Evolutionary conservation across 1,140 invertebrate species (phyloP), one percentile per base, ranked within the genome.

Genomic region (Drosophila seguyi): DNA sequence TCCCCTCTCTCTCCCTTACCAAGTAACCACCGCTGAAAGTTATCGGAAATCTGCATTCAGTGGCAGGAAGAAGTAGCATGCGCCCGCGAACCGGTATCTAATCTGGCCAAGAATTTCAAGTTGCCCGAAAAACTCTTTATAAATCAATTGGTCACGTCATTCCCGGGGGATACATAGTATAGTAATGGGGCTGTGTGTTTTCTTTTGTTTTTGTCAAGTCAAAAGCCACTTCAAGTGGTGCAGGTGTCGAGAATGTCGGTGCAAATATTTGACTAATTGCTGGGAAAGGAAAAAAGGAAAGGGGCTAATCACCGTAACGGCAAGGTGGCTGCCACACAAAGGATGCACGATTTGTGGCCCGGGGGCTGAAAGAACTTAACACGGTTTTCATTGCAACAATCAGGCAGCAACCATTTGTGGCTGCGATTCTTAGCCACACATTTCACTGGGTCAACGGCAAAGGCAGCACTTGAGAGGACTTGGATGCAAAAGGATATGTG

Each of bases 371-470:
- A 85, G 62, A 90, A 85, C 85, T 90, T 90, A 90, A 90, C 85
- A 90, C 85, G 82, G 81, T 90, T 90, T 85, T 77, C 68, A 79
- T 81, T 69, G 75, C 75, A 58, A 88, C 84, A 88, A 87, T 88
- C 82, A 81, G 22, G 47, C 47, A 50, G 47, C 47, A 50, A 84
- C 61, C 72, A 62, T 71, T 79, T 86, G 83, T 60, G 82, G 83
- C 55, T 53, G 58, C 29, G 44, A 61, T 36, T 69, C 38, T 61
- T 45, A 44, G 39, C 56, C 57, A 50, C 62, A 50, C 56, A 45
- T 62, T 80, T 68, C 71, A 90, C 85, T 88, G 84, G 84, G 85
- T 88, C 84, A 88, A 71, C 76, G 38, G 39, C 71, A 44, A 42
- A 38, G 39, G 57, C 63, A 53, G 38, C 68, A 68, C 74, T 76